Evolutionary conservation across 2,888 invertebrate species (phyloP).

Genomic region (Drosophila maculinotata): DNA sequence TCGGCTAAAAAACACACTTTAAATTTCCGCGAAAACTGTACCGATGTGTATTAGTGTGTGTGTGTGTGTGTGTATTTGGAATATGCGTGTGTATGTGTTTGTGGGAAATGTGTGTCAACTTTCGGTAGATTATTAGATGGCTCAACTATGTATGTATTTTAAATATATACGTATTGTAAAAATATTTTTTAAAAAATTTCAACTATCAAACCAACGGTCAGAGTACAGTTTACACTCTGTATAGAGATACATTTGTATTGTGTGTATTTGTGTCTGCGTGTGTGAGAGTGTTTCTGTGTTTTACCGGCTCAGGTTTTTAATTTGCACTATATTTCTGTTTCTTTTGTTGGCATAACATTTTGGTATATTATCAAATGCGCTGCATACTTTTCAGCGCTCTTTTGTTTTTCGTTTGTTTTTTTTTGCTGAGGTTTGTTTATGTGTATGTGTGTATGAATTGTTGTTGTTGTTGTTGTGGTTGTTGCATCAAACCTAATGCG

Average conservation of each 20-base stretch:
- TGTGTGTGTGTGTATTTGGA: slow-evolving; percentile 16
- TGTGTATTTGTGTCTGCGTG: slow-evolving; percentile 23
- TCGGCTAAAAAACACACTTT: slow-evolving; percentile 57
- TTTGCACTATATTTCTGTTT: slow-evolving; percentile 70
- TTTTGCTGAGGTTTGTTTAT: slow-evolving; percentile 29
- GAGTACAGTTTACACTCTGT: slow-evolving; percentile 79
- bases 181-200: slow-evolving; percentile 74
- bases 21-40: slow-evolving; percentile 43
- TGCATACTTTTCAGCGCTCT: slow-evolving; percentile 41
- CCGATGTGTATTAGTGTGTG: slow-evolving; percentile 32
- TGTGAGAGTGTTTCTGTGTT: slow-evolving; percentile 27
- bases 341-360: slow-evolving; percentile 25
- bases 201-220: slow-evolving; percentile 75
- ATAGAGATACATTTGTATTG: slow-evolving; percentile 31
- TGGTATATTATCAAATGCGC: slow-evolving; percentile 29
- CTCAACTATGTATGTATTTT: slow-evolving; percentile 63
- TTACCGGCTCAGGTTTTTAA: slow-evolving; percentile 60
- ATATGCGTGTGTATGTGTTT: slow-evolving; percentile 25
- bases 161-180: slow-evolving; percentile 58
- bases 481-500: slow-evolving; percentile 41
- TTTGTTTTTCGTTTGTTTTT: slow-evolving; percentile 7
- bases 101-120: slow-evolving; percentile 67
- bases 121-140: slow-evolving; percentile 71
- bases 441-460: slow-evolving; percentile 30
- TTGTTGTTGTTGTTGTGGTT: slow-evolving; percentile 31